Evolutionary conservation across 2,113 vertebrate species (phyloP).

Genomic region (Serilophus lunatus): DNA sequence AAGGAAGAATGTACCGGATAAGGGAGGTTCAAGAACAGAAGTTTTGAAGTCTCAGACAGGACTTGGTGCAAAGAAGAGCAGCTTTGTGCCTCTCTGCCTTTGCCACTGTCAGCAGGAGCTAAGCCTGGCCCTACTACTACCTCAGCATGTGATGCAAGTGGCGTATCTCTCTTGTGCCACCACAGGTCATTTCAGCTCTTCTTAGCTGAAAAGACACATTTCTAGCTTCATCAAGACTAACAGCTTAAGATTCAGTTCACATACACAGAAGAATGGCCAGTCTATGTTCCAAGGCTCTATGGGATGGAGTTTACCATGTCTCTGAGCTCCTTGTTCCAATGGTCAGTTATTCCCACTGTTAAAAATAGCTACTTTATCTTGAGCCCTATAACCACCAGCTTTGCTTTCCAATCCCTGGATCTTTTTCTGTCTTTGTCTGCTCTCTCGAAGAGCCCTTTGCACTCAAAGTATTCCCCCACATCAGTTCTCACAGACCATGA

Average conservation of each 20-base stretch:
- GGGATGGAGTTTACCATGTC: neutral
- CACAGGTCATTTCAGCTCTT: neutral
- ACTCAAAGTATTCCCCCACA: neutral
- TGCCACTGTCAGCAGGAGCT: neutral
- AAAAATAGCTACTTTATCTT: constrained; percentile 54
- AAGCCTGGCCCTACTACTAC: neutral
- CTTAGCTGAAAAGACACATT: neutral
- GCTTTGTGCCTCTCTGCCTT: neutral
- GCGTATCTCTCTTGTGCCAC: neutral
- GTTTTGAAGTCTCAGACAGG: neutral
- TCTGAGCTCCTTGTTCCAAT: neutral
- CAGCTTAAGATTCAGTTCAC: neutral
- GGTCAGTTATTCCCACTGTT: constrained; percentile 39
- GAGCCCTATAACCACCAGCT: neutral
- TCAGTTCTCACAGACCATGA: constrained; percentile 32
- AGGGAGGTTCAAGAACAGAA: neutral
- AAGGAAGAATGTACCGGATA: neutral
- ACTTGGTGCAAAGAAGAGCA: neutral
- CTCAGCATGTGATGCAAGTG: neutral
- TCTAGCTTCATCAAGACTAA: neutral
- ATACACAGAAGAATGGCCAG: neutral
- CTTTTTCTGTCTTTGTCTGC: constrained; percentile 29
- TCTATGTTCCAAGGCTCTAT: neutral
- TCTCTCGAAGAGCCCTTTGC: constrained; percentile 43
- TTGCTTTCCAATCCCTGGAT: constrained; percentile 1